phyloP scores from a whole-genome alignment of 37 sponge, comb jelly and placozoan genomes.

The Amphimedon queenslandica region DNA sequence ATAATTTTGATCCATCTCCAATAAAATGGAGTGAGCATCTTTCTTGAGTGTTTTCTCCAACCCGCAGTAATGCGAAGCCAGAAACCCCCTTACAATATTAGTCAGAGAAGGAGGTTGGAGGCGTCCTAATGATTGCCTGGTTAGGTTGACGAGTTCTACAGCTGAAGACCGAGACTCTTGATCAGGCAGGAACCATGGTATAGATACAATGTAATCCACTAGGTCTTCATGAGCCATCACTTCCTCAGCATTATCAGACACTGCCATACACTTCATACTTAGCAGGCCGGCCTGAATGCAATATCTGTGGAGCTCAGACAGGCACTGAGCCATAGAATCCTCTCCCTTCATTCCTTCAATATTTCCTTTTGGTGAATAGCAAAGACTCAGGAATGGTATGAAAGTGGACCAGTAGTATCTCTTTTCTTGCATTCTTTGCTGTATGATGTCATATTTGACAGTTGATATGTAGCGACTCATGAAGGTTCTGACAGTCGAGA shows the following conservation, averaged over 20 bases:
- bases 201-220: background rate
- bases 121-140: background rate
- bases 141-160: background rate
- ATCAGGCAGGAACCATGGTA: background rate
- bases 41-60: constrained; percentile 7
- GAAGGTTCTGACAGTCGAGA: background rate
- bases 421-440: constrained; percentile 4
- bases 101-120: constrained; percentile 19
- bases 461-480: background rate
- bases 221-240: background rate
- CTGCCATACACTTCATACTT: background rate
- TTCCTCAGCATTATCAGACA: background rate
- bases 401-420: constrained; percentile 5
- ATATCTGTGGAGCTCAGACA: background rate
- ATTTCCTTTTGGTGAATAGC: background rate
- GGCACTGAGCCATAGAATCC: background rate
- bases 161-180: background rate
- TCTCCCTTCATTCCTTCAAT: background rate
- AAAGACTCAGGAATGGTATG: background rate
- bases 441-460: background rate
- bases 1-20: background rate
- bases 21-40: background rate
- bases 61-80: constrained; percentile 5
- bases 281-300: background rate
- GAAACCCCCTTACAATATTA: background rate